These are phyloP conservation scores for Gallinago paraguaiae DNA, from an alignment of 2,113 vertebrate genomes.

Conservation along the genomic window DNA sequence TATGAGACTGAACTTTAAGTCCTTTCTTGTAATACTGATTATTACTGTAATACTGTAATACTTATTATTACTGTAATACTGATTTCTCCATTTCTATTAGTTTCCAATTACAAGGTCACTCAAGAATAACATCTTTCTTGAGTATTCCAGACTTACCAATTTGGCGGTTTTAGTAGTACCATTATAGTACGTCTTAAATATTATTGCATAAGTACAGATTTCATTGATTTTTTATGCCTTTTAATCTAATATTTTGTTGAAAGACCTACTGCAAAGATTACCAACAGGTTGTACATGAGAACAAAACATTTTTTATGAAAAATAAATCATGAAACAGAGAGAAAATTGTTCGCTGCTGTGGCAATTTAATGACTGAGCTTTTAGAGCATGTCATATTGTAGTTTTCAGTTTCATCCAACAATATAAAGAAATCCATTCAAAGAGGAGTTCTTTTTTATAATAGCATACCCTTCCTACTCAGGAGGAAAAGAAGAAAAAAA, in stretches of 20 bases:
- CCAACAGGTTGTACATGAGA: neutral
- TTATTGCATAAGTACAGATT: neutral
- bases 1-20: neutral
- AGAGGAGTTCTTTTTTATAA: neutral
- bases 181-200: neutral
- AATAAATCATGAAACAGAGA: neutral
- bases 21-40: neutral
- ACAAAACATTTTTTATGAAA: neutral
- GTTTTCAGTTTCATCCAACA: neutral
- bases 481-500: neutral
- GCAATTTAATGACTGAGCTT: neutral
- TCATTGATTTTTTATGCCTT: neutral
- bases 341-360: neutral
- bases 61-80: neutral
- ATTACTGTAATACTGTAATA: too few species aligned
- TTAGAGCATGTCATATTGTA: neutral
- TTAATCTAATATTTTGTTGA: neutral
- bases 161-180: neutral
- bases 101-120: neutral
- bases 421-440: neutral
- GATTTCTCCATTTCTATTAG: neutral
- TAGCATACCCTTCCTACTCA: neutral
- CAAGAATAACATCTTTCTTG: neutral
- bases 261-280: fast-evolving
- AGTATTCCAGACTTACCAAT: neutral